Evolutionary conservation across 2,888 invertebrate species (phyloP).

Genomic region (Ichneumoninae sp.): DNA sequence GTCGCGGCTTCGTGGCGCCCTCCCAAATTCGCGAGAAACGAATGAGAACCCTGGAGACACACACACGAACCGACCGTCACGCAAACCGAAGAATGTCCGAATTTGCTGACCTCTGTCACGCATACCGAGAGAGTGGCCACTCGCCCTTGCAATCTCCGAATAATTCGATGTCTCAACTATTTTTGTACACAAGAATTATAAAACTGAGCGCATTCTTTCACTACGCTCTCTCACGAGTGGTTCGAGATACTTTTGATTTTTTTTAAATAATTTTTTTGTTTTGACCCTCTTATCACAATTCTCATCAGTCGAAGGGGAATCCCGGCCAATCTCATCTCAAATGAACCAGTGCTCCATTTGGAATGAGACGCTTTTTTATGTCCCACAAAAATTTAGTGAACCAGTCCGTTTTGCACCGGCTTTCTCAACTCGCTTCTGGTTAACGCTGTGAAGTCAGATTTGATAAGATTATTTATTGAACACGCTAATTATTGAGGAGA

Average conservation of each 20-base stretch:
- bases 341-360: no score
- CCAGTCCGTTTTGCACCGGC: no score
- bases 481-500: background rate
- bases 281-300: background rate
- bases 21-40: constrained; percentile 38
- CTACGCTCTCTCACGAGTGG: background rate
- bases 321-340: no score
- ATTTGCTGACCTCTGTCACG: constrained; percentile 10
- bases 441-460: background rate
- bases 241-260: background rate
- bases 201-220: constrained; percentile 15
- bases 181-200: constrained; percentile 16
- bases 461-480: background rate
- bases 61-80: constrained; percentile 2
- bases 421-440: no score
- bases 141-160: constrained; percentile 29
- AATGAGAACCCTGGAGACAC: constrained; percentile 32
- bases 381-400: no score
- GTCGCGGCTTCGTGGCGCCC: constrained; percentile 41
- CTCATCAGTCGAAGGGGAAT: background rate
- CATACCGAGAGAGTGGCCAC: constrained; percentile 42
- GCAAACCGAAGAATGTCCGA: constrained; percentile 8
- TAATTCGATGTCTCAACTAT: constrained; percentile 60
- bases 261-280: background rate
- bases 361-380: no score